Evolutionary conservation across 2,113 vertebrate genomes (phyloP), one percentile per base, ranked within the genome.

Genomic region (Thunnus thynnus): DNA sequence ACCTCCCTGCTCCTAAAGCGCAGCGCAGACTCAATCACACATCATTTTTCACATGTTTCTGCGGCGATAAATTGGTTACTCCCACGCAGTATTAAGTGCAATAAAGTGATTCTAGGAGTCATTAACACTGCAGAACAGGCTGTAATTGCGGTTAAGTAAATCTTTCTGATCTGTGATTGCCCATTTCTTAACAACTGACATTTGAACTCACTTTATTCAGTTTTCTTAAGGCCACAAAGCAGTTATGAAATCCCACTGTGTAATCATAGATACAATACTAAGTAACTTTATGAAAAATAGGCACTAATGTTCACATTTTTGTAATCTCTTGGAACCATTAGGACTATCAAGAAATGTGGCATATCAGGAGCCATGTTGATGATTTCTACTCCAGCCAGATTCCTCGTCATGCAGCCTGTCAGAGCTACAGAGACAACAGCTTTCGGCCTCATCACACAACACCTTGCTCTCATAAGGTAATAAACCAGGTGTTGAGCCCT

Each of bases 61-160:
- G 65, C 16, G 3, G 78, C 7, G 68, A 76, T 68, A 71, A 74
- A 73, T 57, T 46, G 78, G 69, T 84, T 85, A 36, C 61, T 76
- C 86, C 85, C 82, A 87, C 87, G n/a, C 89, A 76, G 67, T 55
- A 83, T 72, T 73, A 74, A 85, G 68, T 71, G 85, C 75, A 52
- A 60, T 60, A 60, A 68, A 87, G 79, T 60, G 63, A 68, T 72
- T 81, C 61, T 17, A 47, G 65, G 66, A 78, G 73, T 51, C 74
- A 47, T 83, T 85, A 80, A 58, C 52, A 7, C 70, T 0, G 30
- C 63, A 73, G 67, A 87, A 73, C 62, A 58, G 66, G 27, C 82
- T 72, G 72, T 83, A 72, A 89, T 73, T 85, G 76, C 69, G 69
- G 67, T 64, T 74, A 65, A 80, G 73, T 74, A 70, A 78, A 88